Conservation (phyloP, 1,140 invertebrate species). For the Drosophila navojoa region DNA sequence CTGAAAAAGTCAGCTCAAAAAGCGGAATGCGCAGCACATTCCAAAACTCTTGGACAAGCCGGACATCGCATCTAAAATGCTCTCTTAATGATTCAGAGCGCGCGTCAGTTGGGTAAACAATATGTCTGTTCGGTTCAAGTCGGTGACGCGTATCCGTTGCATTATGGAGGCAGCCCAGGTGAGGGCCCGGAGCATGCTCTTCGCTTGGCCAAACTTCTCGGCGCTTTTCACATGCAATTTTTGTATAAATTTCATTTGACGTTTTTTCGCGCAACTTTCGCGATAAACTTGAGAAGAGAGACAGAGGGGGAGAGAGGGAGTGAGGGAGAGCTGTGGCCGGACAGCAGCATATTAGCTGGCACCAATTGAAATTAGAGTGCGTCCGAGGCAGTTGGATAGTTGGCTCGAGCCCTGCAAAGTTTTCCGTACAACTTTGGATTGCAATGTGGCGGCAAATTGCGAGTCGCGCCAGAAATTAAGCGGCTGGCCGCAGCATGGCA, state of each 20-base stretch:
- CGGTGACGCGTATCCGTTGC: not conserved
- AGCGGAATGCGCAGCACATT: too few relatives aligned
- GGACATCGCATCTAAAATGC: too few relatives aligned
- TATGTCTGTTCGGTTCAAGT: not conserved
- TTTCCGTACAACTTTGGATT: conserved; percentile 39
- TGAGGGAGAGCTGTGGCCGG: not conserved
- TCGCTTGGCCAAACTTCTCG: conserved; percentile 47
- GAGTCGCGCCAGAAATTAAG: conserved; percentile 71
- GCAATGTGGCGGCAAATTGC: conserved; percentile 80
- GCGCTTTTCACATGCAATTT: conserved; percentile 71
- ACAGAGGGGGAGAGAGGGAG: too few relatives aligned
- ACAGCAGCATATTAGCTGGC: conserved; percentile 56
- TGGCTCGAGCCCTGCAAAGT: conserved; percentile 24
- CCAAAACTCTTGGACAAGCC: too few relatives aligned
- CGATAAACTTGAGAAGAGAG: conserved; percentile 55
- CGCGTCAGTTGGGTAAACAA: conserved; percentile 8
- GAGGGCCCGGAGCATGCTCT: not conserved
- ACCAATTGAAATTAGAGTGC: conserved; percentile 72
- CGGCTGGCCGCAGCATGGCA: conserved; percentile 55
- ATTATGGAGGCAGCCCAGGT: not conserved
- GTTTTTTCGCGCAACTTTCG: conserved; percentile 63
- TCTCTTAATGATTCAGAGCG: not conserved
- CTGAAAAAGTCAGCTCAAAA: too few relatives aligned
- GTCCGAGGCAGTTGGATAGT: conserved; percentile 8
- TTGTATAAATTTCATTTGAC: conserved; percentile 81